Percentiles rank a stretch among this genome's conserved stretches.
Evolutionary conservation across 2,113 vertebrate species (phyloP).

Genomic region (Tragulus kanchil): DNA sequence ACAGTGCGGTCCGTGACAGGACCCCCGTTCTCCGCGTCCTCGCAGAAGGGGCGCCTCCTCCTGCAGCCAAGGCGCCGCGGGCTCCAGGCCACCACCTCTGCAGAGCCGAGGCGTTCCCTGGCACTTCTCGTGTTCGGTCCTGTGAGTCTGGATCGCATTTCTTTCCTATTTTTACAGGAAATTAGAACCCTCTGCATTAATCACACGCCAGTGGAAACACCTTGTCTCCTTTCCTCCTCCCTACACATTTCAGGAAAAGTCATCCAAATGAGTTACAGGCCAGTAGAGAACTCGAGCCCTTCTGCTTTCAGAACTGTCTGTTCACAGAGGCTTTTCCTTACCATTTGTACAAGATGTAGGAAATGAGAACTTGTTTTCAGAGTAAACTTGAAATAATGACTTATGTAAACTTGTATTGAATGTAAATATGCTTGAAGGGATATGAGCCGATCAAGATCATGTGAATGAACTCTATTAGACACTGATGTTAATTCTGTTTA

Average conservation of each 20-base stretch:
- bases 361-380: not conserved
- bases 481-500: not conserved
- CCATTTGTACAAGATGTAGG: not conserved
- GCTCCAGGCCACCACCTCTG: not conserved
- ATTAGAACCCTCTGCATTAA: not conserved
- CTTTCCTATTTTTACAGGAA: not conserved
- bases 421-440: not conserved
- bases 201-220: not conserved
- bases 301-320: not conserved
- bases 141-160: not conserved
- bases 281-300: not conserved
- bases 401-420: not conserved
- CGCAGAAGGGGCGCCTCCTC: not conserved
- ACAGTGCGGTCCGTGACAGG: not conserved
- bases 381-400: not conserved
- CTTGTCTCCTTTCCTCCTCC: not conserved
- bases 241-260: not conserved
- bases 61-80: not conserved
- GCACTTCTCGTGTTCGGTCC: not conserved
- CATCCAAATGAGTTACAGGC: not conserved
- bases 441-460: not conserved
- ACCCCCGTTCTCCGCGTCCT: accelerated
- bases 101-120: not conserved
- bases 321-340: not conserved
- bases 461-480: not conserved